These are phyloP conservation scores for Meandrusa payeni DNA, from an alignment of 2,888 invertebrate genomes.

Conservation along the genomic window DNA sequence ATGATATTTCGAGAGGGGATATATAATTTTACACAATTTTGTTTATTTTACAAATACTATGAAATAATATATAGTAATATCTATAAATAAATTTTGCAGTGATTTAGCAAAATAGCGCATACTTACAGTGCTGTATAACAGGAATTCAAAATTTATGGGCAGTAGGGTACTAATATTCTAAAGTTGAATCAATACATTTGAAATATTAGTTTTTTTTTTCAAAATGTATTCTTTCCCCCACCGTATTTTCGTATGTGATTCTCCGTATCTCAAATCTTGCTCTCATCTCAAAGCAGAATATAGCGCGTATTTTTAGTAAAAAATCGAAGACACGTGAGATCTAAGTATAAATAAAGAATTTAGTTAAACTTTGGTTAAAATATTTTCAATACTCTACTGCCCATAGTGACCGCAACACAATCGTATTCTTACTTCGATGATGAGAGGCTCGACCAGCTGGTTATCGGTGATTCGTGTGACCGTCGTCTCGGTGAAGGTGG, in stretches of 20 bases:
- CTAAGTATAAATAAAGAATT: too few relatives aligned
- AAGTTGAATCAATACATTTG: too few relatives aligned
- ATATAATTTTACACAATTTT: not conserved
- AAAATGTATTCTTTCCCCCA: too few relatives aligned
- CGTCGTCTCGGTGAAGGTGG: constrained; percentile 96
- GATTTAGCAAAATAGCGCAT: constrained; percentile 3
- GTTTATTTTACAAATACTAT: not conserved
- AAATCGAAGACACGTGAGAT: too few relatives aligned
- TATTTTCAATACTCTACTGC: constrained; percentile 11
- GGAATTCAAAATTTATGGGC: not conserved
- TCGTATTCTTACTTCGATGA: constrained; percentile 88
- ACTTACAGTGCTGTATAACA: constrained; percentile 10
- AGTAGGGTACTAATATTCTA: constrained; percentile 6
- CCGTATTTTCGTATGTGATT: too few relatives aligned
- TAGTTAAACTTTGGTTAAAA: too few relatives aligned
- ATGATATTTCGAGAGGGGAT: not conserved
- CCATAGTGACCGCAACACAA: constrained; percentile 11
- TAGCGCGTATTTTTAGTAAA: too few relatives aligned
- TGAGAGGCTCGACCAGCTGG: constrained; percentile 90
- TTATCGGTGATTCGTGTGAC: constrained; percentile 97
- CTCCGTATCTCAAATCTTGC: too few relatives aligned
- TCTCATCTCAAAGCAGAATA: too few relatives aligned
- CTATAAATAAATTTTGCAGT: not conserved
- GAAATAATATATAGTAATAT: not conserved
- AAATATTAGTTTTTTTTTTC: too few relatives aligned